Base-by-base conservation (phyloP, 2,888 invertebrate species). In the Phalera bucephala region DNA sequence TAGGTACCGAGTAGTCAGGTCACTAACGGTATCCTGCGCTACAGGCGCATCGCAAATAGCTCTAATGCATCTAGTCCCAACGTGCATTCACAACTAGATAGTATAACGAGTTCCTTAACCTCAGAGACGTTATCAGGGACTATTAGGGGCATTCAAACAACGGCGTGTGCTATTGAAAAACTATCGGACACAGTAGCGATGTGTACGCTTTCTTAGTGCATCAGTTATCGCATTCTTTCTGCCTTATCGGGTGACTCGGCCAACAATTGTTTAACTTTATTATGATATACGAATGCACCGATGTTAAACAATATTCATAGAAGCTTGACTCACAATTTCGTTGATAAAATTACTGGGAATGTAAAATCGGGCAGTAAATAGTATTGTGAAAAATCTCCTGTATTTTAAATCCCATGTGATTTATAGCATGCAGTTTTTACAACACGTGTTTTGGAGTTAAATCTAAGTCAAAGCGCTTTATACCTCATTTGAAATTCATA, bases 201-300 rank as follows among this genome's bases (percentile, higher is more conserved):
- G 53, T 65, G 55, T 62, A 55, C 69, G 64, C 64, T 64, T 72
- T 71, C 65, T 63, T 68, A 72, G 74, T 83, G 83, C 81, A 81
- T 40, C 66, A 46, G 69, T 81, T 86, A 86, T 84, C 83, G 72
- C 45, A 35, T 43, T 61, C 60, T 63, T 67, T 64, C 43, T 60
- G 58, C 65, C 62, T 82, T 87, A 86, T 87, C 87, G 69, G 64
- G 68, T 79, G 84, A 85, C 82, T 83, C 65, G 72, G 64, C 67
- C 72, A 71, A 55, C 59, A 55, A 72, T 75, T 72, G 67, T 69
- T 68, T 57, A 50, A 61, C 52, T 60, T 57, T 60, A 59, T 40
- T 65, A 62, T 60, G 54, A 61, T 57, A 57, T 53, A 49, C 41
- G 52, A 44, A 50, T 52, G 53, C 50, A 52, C 45, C 38, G 53